phyloP scores from a whole-genome alignment of 2,888 invertebrate species.

The Minunthozetes semirufus region DNA sequence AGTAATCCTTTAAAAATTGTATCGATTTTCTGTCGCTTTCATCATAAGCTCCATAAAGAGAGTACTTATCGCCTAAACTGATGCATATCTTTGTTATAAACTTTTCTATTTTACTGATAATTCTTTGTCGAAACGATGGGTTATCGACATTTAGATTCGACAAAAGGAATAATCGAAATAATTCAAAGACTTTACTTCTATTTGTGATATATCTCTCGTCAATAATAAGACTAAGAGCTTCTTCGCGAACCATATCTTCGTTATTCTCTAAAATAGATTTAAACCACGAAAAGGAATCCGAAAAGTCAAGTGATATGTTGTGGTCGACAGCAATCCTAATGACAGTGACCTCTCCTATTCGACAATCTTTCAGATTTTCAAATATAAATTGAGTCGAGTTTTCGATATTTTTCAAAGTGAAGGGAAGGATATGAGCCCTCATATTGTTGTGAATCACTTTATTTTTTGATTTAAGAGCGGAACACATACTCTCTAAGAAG shows the following conservation, averaged over 20 bases:
- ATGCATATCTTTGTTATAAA: slow-evolving; percentile 29
- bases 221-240: not conserved
- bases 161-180: slow-evolving; percentile 17
- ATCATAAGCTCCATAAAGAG: not conserved
- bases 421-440: slow-evolving; percentile 25
- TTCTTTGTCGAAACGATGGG: slow-evolving; percentile 32
- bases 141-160: slow-evolving; percentile 33
- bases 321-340: slow-evolving; percentile 17
- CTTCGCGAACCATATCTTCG: slow-evolving; percentile 31
- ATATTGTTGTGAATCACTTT: slow-evolving; percentile 32
- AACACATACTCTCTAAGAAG: slow-evolving; percentile 5
- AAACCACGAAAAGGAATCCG: slow-evolving; percentile 9
- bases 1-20: not conserved
- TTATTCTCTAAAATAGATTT: slow-evolving; percentile 3
- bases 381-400: slow-evolving; percentile 29
- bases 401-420: slow-evolving; percentile 25
- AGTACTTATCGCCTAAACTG: slow-evolving; percentile 14
- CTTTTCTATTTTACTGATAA: slow-evolving; percentile 27
- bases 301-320: not conserved
- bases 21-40: not conserved
- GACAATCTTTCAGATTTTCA: not conserved
- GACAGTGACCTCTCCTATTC: slow-evolving; percentile 17
- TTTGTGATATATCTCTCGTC: slow-evolving; percentile 29
- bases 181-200: not conserved
- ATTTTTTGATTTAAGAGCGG: not conserved